These are phyloP conservation scores for Gastrophysa polygoni DNA, from an alignment of 2,888 invertebrate species.

Conservation along the genomic window DNA sequence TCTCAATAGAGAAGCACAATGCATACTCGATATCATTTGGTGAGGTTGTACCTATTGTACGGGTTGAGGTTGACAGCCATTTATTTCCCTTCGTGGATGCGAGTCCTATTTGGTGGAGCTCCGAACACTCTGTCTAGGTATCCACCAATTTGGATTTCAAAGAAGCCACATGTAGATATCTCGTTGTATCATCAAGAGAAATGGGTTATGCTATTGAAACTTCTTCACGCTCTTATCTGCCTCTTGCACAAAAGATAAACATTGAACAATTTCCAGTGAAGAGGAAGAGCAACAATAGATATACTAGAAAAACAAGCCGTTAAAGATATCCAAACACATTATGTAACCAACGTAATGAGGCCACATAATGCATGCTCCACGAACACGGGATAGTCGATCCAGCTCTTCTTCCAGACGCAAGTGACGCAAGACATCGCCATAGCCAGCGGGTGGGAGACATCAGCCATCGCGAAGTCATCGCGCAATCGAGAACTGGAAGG, in stretches of 20 bases:
- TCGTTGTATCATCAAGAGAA: background rate
- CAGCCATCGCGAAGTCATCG: slow-evolving; percentile 34
- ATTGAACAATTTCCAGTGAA: background rate
- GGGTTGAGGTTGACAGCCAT: too few relatives aligned
- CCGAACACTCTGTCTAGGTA: too few relatives aligned
- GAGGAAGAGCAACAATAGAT: background rate
- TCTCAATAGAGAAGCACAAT: too few relatives aligned
- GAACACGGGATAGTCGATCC: background rate
- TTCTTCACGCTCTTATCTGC: background rate
- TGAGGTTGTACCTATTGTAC: too few relatives aligned
- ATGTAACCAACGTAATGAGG: background rate
- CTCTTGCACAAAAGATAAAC: background rate
- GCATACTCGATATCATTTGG: too few relatives aligned
- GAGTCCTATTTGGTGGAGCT: too few relatives aligned
- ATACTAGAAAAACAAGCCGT: background rate
- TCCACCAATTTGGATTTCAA: too few relatives aligned
- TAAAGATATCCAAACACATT: too few relatives aligned
- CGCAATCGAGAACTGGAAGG: slow-evolving; percentile 48
- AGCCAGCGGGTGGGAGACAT: slow-evolving; percentile 38
- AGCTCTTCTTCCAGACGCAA: slow-evolving; percentile 23
- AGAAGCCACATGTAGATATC: too few relatives aligned
- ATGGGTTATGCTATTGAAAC: too few relatives aligned
- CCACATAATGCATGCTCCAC: background rate
- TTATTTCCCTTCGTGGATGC: too few relatives aligned
- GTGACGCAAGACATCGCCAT: slow-evolving; percentile 45